phyloP scores from a whole-genome alignment of 1,140 invertebrate genomes.

The Hydropsyche tenuis region DNA sequence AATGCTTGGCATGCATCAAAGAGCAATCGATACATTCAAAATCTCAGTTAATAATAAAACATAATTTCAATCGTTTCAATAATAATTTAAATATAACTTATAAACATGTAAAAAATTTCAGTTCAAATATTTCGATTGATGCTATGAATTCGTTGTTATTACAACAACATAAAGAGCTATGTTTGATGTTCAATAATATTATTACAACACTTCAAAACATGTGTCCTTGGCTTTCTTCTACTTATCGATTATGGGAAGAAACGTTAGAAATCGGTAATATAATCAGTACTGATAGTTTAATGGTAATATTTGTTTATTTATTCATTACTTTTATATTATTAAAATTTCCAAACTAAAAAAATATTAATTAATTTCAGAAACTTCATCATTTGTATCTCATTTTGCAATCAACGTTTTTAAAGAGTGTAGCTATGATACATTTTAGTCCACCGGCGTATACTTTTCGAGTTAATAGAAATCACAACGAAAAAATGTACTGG shows the following conservation, averaged over 20 bases:
- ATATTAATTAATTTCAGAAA: constrained; percentile 54
- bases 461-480: constrained; percentile 54
- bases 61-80: no score
- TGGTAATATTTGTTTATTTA: background rate
- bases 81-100: no score
- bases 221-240: constrained; percentile 40
- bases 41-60: constrained; percentile 14
- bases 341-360: background rate
- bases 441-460: constrained; percentile 49
- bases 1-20: constrained; percentile 31
- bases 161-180: constrained; percentile 29
- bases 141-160: constrained; percentile 23
- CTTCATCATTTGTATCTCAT: constrained; percentile 60
- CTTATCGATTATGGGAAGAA: background rate
- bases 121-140: constrained; percentile 8
- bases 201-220: constrained; percentile 18
- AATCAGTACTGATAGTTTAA: background rate
- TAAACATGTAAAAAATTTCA: constrained; percentile 14
- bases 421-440: constrained; percentile 57
- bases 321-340: background rate
- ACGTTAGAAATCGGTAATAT: background rate
- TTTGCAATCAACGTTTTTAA: constrained; percentile 58
- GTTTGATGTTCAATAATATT: constrained; percentile 2
- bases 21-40: constrained; percentile 27
- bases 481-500: constrained; percentile 59